Evolutionary conservation across 2,113 vertebrate species (phyloP), one percentile per base, ranked within the genome.

Genomic region (Steatornis caripensis): DNA sequence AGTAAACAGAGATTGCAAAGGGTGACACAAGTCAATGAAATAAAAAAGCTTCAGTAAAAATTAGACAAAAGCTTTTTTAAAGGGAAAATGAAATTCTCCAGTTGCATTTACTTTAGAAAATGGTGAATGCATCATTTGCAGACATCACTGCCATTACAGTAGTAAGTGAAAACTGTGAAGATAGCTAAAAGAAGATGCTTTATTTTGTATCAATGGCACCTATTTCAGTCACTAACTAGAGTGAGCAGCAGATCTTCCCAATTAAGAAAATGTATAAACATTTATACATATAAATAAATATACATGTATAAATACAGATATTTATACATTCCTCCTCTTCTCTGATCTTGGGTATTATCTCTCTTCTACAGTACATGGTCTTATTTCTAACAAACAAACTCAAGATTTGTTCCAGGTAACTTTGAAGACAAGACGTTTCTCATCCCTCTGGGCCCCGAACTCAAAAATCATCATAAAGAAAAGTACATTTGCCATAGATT

Each of bases 181-280:
- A 46, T 1, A 57, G 37, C 45, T 49, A 93, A 61, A 48, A 93
- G 64, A 83, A 88, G 79, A 48, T 34, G 27, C 23, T 14, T 30
- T 20, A 32, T 89, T 89, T 89, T 88, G 21, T 57, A 87, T 78
- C 82, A 93, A 84, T 45, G 80, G 66, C 79, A 93, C 37, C 39
- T 89, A 87, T 54, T 90, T 53, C 43, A 74, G 79, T 76, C 58
- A 80, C 45, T 69, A 81, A 27, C 19, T 70, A 77, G 43, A 82
- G 41, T 18, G 66, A 96, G 72, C 36, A 97, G 74, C 37, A 83
- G 81, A 95, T 89, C 60, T 90, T 96, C 72, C 58, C 6, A 22
- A 95, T 75, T 93, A 68, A 72, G 51, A 83, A 84, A 84, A 75
- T 0, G 23, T 49, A 58, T 76, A 88, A 76, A 60, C 87, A 92